These are phyloP conservation scores for Sebastes matsubarae DNA, from an alignment of 2,797 vertebrate species.

Conservation along the genomic window DNA sequence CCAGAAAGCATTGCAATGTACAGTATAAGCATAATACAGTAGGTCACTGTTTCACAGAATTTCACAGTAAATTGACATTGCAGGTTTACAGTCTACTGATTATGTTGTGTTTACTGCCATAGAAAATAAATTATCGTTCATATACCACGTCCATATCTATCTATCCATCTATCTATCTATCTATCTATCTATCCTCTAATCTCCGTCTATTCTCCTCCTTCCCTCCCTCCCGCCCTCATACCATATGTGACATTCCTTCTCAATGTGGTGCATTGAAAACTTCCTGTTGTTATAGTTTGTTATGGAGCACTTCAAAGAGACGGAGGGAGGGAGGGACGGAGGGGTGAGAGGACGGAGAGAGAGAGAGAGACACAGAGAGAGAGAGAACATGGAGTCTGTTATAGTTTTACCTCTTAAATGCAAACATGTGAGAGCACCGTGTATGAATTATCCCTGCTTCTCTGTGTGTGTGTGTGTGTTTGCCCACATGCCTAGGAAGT, in stretches of 20 bases:
- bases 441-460: slow-evolving; percentile 53
- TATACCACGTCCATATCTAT: no score
- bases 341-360: not conserved
- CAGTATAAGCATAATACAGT: no score
- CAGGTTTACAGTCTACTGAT: no score
- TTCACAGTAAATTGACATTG: accelerated
- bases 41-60: no score
- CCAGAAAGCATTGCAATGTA: no score
- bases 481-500: slow-evolving; percentile 59
- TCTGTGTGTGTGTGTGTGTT: not conserved
- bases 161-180: no score
- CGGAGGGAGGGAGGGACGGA: not conserved
- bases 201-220: no score
- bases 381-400: slow-evolving; percentile 58
- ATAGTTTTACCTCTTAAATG: slow-evolving; percentile 74
- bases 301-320: slow-evolving; percentile 72
- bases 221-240: not conserved
- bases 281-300: slow-evolving; percentile 79
- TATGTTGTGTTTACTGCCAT: no score
- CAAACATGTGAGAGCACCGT: slow-evolving; percentile 70
- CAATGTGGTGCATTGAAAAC: slow-evolving; percentile 73
- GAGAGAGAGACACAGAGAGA: not conserved
- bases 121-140: no score
- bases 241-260: slow-evolving; percentile 73
- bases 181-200: no score